Conservation (phyloP, 2,797 vertebrate genomes). For the Pelodytes ibericus region DNA sequence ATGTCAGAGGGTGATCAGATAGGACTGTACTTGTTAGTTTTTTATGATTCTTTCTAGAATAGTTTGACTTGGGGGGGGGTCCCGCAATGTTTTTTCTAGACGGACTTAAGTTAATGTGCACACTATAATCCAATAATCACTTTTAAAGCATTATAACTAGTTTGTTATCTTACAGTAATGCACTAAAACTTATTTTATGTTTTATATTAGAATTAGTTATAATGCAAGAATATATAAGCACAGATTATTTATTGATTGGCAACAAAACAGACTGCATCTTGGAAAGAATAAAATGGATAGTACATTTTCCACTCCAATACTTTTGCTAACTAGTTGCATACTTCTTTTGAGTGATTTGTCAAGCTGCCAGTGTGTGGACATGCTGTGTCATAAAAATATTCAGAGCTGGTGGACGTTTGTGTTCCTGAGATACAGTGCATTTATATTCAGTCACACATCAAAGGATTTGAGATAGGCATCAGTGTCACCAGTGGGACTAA, state of each 20-base stretch:
- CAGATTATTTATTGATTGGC: constrained; percentile 14
- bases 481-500: constrained; percentile 32
- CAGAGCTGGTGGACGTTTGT: constrained; percentile 26
- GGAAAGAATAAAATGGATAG: constrained; percentile 10
- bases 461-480: constrained; percentile 35
- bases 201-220: not conserved
- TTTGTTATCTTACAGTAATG: no score
- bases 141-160: no score
- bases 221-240: constrained; percentile 1
- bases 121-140: no score
- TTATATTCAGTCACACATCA: constrained; percentile 48
- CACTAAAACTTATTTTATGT: no score
- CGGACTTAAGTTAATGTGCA: no score
- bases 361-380: constrained; percentile 31
- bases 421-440: constrained; percentile 20
- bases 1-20: no score
- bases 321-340: constrained; percentile 25
- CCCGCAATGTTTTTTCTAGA: no score
- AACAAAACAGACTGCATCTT: constrained; percentile 2
- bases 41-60: no score
- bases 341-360: constrained; percentile 25
- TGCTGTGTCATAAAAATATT: not conserved
- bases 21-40: no score
- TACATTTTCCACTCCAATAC: constrained; percentile 35
- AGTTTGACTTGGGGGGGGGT: no score